These are phyloP conservation scores for Eptatretus burgeri DNA, from an alignment of 2,113 vertebrate genomes.

Conservation along the genomic window DNA sequence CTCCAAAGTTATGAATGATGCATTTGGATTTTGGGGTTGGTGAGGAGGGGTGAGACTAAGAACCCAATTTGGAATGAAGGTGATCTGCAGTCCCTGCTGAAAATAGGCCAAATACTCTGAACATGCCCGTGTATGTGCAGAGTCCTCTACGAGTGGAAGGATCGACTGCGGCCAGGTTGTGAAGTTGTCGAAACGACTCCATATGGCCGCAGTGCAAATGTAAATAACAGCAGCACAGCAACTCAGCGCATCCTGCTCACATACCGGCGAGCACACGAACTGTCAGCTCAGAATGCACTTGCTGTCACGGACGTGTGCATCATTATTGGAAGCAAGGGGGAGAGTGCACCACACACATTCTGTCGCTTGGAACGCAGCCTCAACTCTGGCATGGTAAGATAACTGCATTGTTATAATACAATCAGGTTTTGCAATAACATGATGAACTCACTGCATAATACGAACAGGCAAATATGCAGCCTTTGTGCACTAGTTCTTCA, in stretches of 20 bases:
- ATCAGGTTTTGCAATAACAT: too few relatives aligned
- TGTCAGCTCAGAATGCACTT: constrained; percentile 60
- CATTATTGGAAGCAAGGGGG: constrained; percentile 73
- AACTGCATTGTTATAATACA: too few relatives aligned
- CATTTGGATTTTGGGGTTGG: too few relatives aligned
- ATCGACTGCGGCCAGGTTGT: constrained; percentile 57
- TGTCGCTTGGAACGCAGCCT: constrained; percentile 94
- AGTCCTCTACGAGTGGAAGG: constrained; percentile 76
- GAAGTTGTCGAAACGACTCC: constrained; percentile 79
- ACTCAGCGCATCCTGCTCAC: constrained; percentile 91
- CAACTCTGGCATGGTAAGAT: constrained; percentile 70
- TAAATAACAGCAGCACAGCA: constrained; percentile 73
- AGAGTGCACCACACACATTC: constrained; percentile 79
- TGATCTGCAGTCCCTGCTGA: too few relatives aligned
- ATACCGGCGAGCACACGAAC: constrained; percentile 29
- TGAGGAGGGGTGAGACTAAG: too few relatives aligned
- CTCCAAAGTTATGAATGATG: too few relatives aligned
- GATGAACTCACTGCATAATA: too few relatives aligned
- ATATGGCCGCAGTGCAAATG: constrained; percentile 76
- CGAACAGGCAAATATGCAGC: too few relatives aligned
- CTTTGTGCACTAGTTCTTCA: too few relatives aligned
- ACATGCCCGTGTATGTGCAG: constrained; percentile 15
- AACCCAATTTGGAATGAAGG: too few relatives aligned
- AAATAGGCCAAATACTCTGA: too few relatives aligned
- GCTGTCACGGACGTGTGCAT: constrained; percentile 85